Evolutionary conservation across 2,797 vertebrate genomes (phyloP), one percentile per base, ranked within the genome.

Genomic region (Enteromius radiatus): DNA sequence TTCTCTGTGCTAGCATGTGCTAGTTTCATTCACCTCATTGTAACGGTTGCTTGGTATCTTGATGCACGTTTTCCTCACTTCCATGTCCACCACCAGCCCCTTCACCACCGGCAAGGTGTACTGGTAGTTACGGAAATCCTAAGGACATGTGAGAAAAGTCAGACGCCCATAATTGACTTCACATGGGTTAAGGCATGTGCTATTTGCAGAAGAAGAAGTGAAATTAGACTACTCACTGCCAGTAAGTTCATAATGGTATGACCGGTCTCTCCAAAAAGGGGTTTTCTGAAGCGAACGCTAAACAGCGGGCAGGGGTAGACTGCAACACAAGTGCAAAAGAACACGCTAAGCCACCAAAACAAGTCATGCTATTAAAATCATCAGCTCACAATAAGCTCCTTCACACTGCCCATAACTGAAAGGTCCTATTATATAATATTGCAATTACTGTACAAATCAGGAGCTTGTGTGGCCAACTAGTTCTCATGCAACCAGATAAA

Each of bases 211-310:
- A 15, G 68, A 3, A 26, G 28, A 41, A 79, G 41, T 61, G 15
- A 82, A 74, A 61, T 9, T 28, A 15, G 31, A 19, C 26, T 5
- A 94, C 97, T 97, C 93, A 99, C 98, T 64, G 98, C 98, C 36
- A 99, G 95, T 83, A 99, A 96, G 90, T 99, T 99, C 96, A 99
- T 99, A 90, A 99, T 99, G 0, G 98, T 99, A 93, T 99, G 98
- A 65, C 98, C 98, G 0, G 97, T 99, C 90, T 99, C 98, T 90
- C 98, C 98, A 77, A 99, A 99, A 59, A 99, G 95, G 3, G 98
- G 98, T 84, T 99, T 99, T 86, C 98, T 95, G 91, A 97, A 99
- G 88, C 98, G 94, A 85, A 99, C 98, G 36, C 98, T 99, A 91
- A 99, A 99, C 88, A 99, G 95, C 0, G 98, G 98, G 85, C 98